Evolutionary conservation across 2,113 vertebrate species (phyloP), one percentile per base, ranked within the genome.

Genomic region (Lates calcarifer): DNA sequence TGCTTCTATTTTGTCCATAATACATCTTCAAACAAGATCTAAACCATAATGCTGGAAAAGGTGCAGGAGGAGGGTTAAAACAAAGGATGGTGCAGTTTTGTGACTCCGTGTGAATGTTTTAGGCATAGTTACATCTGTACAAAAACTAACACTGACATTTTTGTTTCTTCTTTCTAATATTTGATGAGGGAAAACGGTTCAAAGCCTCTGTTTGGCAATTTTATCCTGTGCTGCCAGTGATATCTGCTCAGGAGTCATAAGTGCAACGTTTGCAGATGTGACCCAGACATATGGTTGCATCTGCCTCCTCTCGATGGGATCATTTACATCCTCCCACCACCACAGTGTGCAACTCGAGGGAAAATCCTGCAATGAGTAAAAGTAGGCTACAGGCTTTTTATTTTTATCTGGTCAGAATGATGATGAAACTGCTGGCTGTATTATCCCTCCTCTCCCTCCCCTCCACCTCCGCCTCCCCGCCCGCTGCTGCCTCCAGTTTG

Each of bases 401-500:
- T 89, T 90, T 90, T 87, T 77, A 84, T 91, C 83, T 85, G 75
- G 55, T 62, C 70, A 79, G 82, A 87, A 79, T 31, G 84, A 92
- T 89, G 91, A 94, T 88, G 90, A 91, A 91, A 91, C 91, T 64
- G 87, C 79, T 53, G 87, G 58, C 85, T 82, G 83, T 83, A 84
- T 91, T 91, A 93, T 87, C 88, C 84, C 60, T 66, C 77, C 20
- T n/a, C 12, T 58, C 83, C 86, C 83, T 67, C 33, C 92, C 84
- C 89, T 63, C 78, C 66, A 72, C 18, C 65, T 18, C 41, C 41
- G 6, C 64, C 11, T 62, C 86, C 87, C 88, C 69, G 31, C 92
- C 85, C 88, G 57, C 82, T 35, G 70, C 79, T 83, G 88, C 88
- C 81, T 85, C 68, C 86, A 91, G 91, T 95, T 95, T 94, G 91